Evolutionary conservation across 64 coral and sea anemone species (phyloP).

Genomic region (Actinia tenebrosa): DNA sequence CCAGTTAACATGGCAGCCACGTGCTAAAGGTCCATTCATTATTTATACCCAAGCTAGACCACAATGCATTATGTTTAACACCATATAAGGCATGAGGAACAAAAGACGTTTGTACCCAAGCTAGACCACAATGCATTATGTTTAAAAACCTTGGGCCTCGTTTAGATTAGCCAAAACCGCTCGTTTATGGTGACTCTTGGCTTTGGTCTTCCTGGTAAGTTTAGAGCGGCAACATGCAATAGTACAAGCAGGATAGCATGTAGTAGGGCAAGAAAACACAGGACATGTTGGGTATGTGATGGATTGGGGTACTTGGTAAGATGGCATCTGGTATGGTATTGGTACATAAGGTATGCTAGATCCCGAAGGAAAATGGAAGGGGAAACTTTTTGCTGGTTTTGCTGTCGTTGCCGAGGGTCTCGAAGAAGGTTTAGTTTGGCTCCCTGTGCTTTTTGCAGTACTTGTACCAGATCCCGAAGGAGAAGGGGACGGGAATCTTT

Average conservation of each 20-base stretch:
- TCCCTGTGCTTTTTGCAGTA: background rate
- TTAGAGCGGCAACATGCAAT: background rate
- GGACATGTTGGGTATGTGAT: background rate
- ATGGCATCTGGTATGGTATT: background rate
- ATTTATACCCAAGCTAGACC: too few species aligned
- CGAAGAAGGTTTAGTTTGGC: background rate
- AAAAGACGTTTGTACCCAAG: too few species aligned
- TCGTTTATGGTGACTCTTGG: background rate
- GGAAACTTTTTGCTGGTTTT: background rate
- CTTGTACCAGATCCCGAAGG: background rate
- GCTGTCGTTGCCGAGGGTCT: background rate
- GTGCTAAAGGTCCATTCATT: too few species aligned
- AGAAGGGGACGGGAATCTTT: background rate
- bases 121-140: background rate
- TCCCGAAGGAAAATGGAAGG: background rate
- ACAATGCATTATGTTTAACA: too few species aligned
- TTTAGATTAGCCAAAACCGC: background rate
- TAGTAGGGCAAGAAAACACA: background rate
- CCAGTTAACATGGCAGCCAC: too few species aligned
- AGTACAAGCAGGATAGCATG: background rate
- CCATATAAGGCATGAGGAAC: too few species aligned
- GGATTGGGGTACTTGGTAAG: background rate
- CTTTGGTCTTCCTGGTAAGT: background rate
- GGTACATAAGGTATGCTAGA: background rate
- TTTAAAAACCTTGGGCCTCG: background rate